A percentile compares a stretch with the other conserved stretches of the same genome.
Evolutionary conservation across 2,888 invertebrate species (phyloP).

Genomic region (Hypsopygia costalis): DNA sequence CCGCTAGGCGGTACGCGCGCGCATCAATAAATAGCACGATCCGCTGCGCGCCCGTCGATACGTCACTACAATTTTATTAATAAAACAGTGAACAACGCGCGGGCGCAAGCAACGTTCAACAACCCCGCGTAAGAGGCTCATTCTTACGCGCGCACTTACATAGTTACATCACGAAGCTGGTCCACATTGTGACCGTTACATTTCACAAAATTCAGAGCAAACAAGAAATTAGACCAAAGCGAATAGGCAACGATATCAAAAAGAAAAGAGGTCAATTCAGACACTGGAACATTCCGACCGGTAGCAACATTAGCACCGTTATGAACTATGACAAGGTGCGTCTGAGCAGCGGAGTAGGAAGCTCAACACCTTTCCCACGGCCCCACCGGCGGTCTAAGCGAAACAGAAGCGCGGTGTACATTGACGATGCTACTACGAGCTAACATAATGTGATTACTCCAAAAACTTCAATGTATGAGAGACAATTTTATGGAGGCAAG

Average conservation of each 20-base stretch:
- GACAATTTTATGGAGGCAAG: neutral
- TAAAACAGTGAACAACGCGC: constrained; percentile 65
- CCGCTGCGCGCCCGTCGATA: constrained; percentile 61
- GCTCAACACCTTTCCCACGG: constrained; percentile 60
- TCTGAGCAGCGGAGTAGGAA: constrained; percentile 31
- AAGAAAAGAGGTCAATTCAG: constrained; percentile 18
- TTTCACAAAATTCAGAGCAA: constrained; percentile 4
- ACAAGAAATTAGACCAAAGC: neutral
- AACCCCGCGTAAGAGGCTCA: constrained; percentile 54
- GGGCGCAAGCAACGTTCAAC: constrained; percentile 61
- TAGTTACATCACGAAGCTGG: constrained; percentile 52
- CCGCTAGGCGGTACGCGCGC: constrained; percentile 46
- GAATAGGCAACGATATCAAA: constrained; percentile 1
- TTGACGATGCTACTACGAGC: constrained; percentile 28
- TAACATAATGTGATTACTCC: constrained; percentile 4
- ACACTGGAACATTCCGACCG: constrained; percentile 31
- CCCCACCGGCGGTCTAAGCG: constrained; percentile 44
- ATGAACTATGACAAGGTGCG: constrained; percentile 42
- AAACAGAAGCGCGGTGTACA: constrained; percentile 43
- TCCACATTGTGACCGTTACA: constrained; percentile 26
- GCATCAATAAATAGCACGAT: constrained; percentile 72
- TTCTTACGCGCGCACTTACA: constrained; percentile 43
- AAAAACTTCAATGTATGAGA: constrained; percentile 1
- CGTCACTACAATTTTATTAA: constrained; percentile 75
- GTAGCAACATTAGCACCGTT: constrained; percentile 43